Evolutionary conservation across 2,113 vertebrate species (phyloP).

Genomic region (Macquaria australasica): DNA sequence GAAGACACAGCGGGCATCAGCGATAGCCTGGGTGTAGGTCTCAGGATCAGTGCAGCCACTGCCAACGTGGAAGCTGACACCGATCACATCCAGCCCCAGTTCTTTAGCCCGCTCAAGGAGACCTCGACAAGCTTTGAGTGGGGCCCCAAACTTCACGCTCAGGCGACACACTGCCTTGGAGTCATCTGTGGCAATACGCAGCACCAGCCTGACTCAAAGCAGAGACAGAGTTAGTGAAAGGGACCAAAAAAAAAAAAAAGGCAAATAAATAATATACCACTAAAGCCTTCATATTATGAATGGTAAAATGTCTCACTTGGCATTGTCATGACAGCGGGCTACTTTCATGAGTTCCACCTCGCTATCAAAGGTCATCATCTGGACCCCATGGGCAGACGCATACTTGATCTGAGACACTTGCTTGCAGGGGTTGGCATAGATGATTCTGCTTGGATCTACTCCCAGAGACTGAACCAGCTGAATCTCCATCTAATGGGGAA

Average conservation of each 20-base stretch:
- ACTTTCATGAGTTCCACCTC: slow-evolving; percentile 98
- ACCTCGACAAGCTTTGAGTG: slow-evolving; percentile 91
- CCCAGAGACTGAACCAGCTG: slow-evolving; percentile 94
- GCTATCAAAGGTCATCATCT: slow-evolving; percentile 99
- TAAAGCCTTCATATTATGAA: not conserved
- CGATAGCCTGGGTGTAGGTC: slow-evolving; percentile 92
- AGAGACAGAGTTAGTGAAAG: not conserved
- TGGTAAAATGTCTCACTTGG: slow-evolving; percentile 89
- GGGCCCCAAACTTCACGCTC: slow-evolving; percentile 97
- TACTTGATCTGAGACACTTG: slow-evolving; percentile 99
- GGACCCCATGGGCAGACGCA: slow-evolving; percentile 92
- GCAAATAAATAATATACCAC: not conserved
- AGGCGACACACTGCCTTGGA: slow-evolving; percentile 95
- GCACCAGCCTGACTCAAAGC: slow-evolving; percentile 87
- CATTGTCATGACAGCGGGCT: slow-evolving; percentile 92
- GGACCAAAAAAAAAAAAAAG: fast-evolving
- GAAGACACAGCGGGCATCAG: slow-evolving; percentile 95
- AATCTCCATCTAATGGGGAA: slow-evolving; percentile 90
- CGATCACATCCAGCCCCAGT: slow-evolving; percentile 91
- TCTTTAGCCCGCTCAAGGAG: slow-evolving; percentile 94
- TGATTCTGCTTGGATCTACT: slow-evolving; percentile 92
- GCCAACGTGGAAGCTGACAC: slow-evolving; percentile 98
- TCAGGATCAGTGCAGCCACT: slow-evolving; percentile 95
- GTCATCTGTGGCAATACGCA: slow-evolving; percentile 97
- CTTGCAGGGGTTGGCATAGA: slow-evolving; percentile 99